Percentiles rank a stretch among this genome's conserved stretches.
Conservation (phyloP, 2,113 vertebrate species). For the Seriola rivoliana region DNA sequence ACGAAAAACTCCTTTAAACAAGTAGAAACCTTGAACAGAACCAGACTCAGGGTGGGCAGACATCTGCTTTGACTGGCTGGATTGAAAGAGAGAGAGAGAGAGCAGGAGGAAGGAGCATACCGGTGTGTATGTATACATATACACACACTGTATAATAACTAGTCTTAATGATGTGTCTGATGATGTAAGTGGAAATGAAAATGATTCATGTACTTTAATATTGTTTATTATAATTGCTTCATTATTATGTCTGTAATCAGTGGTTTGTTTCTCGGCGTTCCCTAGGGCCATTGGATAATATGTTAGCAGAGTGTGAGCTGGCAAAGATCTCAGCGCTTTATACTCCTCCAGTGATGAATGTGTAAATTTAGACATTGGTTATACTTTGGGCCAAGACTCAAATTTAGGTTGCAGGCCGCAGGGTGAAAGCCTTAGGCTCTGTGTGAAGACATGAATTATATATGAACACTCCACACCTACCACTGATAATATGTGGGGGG, state of each 20-base stretch:
- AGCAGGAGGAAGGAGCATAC: no score
- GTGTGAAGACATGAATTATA: constrained; percentile 28
- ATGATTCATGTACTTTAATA: constrained; percentile 43
- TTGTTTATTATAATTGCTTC: constrained; percentile 18
- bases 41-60: no score
- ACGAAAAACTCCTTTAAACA: no score
- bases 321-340: constrained; percentile 5
- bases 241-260: constrained; percentile 38
- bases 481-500: background rate
- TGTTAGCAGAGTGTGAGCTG: background rate
- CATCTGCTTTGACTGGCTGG: no score
- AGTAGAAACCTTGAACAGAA: no score
- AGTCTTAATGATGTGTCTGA: no score
- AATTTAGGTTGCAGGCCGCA: background rate
- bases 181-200: constrained; percentile 2
- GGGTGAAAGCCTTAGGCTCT: constrained; percentile 5
- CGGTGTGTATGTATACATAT: no score
- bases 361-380: constrained; percentile 6
- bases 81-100: no score
- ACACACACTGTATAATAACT: no score
- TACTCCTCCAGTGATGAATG: background rate
- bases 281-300: background rate
- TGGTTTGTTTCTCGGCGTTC: constrained; percentile 9
- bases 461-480: background rate
- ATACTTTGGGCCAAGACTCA: constrained; percentile 4